Evolutionary conservation across 2,888 invertebrate species (phyloP), one percentile per base, ranked within the genome.

Genomic region (Dryobotodes eremita): DNA sequence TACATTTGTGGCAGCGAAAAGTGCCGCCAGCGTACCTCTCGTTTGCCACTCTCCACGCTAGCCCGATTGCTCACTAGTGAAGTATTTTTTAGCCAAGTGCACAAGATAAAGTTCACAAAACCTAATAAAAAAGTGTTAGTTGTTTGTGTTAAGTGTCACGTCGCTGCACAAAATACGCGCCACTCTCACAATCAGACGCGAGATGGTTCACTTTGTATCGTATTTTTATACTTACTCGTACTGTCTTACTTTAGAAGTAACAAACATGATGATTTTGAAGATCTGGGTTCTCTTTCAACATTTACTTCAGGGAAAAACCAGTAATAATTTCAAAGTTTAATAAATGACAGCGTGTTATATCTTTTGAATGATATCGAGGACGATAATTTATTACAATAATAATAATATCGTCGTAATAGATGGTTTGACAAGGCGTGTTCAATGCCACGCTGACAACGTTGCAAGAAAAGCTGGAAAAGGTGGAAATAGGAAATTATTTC

Each of bases 51-150:
- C 55, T 7, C 31, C 13, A 7, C 53, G 8, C 36, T 36, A 13
- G 31, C 46, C n/a, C 55, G 5, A 72, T 53, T 68, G 76, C 57
- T 61, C 70, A 65, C 69, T 61, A 55, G 36, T 26, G 59, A n/a
- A 73, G 50, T 77, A 79, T 80, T 80, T 83, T 64, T 71, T 82
- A 83, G 77, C 68, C 76, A 72, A 71, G 59, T 73, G 72, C 57
- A 71, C 69, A 65, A 80, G 75, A 85, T 62, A 79, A 76, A 79
- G 75, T 79, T 76, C 42, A 79, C 82, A 80, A 84, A 82, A 80
- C 76, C 68, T 76, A 76, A 80, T 79, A 82, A 82, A 75, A 74
- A 82, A 82, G 77, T 80, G 80, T 70, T 77, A 46, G 59, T 77
- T 73, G 76, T 81, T 79, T 65, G 69, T 75, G 80, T 62, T 48